Conservation (phyloP, 1,140 invertebrate species). For the Achatina immaculata region DNA sequence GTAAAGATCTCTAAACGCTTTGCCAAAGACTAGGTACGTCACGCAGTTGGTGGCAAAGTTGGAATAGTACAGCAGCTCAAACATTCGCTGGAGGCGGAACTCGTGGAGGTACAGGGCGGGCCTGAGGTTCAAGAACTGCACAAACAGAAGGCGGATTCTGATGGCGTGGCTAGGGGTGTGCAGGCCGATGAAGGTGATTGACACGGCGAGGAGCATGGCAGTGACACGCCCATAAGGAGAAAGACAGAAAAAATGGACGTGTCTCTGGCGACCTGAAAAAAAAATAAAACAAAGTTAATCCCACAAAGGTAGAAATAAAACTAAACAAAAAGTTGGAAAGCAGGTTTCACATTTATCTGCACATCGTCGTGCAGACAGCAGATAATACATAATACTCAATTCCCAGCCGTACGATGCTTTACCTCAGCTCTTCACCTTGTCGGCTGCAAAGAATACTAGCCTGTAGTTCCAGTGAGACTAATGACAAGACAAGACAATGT, state of each 20-base stretch:
- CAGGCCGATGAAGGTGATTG: conserved; percentile 41
- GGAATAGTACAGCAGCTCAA: conserved; percentile 43
- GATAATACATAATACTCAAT: too few species aligned
- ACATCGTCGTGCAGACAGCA: too few species aligned
- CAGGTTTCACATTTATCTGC: too few species aligned
- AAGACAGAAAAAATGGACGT: conserved; percentile 10
- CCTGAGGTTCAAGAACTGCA: conserved; percentile 11
- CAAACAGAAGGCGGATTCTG: conserved; percentile 41
- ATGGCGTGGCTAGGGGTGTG: conserved; percentile 45
- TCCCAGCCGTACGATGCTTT: too few species aligned
- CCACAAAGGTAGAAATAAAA: too few species aligned
- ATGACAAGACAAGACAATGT: too few species aligned
- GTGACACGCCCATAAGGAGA: conserved; percentile 42
- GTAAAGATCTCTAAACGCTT: conserved; percentile 39
- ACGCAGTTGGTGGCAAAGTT: conserved; percentile 44
- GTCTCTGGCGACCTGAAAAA: background rate
- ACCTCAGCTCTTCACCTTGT: too few species aligned
- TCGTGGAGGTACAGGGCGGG: conserved; percentile 20
- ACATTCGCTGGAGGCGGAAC: conserved; percentile 39
- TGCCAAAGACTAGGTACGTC: conserved; percentile 39
- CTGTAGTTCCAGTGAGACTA: too few species aligned
- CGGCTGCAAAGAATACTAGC: too few species aligned
- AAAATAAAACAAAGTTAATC: background rate
- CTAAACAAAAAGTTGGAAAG: too few species aligned
- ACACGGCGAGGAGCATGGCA: conserved; percentile 42